Conservation (phyloP, 2,888 invertebrate species). For the Arenicola marina region DNA sequence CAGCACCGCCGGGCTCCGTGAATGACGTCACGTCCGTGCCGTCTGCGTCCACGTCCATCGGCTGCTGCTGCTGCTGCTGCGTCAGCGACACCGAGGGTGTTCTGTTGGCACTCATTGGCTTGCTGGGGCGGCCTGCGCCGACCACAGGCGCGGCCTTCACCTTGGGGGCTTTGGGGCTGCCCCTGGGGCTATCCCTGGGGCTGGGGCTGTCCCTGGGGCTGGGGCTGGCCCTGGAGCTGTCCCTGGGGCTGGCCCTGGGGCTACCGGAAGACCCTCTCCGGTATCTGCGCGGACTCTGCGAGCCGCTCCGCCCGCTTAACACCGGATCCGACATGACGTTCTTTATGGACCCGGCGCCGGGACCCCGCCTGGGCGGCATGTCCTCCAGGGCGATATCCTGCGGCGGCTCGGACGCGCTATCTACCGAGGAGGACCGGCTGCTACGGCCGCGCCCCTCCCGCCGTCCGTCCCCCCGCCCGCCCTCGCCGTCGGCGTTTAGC, state of each 20-base stretch:
- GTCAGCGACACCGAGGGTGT: background rate
- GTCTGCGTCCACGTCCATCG: too few species aligned
- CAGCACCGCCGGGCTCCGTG: background rate
- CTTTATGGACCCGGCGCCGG: background rate
- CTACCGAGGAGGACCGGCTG: constrained; percentile 3
- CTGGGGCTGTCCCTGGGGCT: background rate
- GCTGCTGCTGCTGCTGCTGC: constrained; percentile 1
- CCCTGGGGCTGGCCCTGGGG: background rate
- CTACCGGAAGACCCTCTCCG: background rate
- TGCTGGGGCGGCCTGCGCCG: background rate
- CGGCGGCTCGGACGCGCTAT: background rate
- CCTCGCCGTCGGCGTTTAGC: constrained; percentile 32
- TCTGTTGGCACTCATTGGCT: background rate
- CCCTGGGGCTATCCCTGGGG: background rate
- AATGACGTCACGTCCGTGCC: constrained; percentile 5
- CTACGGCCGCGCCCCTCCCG: background rate
- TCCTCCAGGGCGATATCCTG: background rate
- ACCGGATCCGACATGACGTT: background rate
- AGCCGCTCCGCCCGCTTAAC: background rate
- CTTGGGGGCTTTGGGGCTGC: background rate
- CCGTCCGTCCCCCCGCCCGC: background rate
- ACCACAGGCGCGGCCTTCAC: background rate
- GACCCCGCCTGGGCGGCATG: background rate
- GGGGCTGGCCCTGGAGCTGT: background rate
- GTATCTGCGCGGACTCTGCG: background rate